These are phyloP conservation scores for silkworm (Bombyx mori) DNA, from an alignment of 1,140 invertebrate species.

Conservation along the genomic window ASM3026992v2 NC_085123.1:9589001-9589500, in stretches of 20 bases:
- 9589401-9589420: background rate
- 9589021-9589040: background rate
- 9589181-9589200: slow-evolving; percentile 24
- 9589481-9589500: background rate
- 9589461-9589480: background rate
- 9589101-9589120: slow-evolving; percentile 29
- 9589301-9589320: slow-evolving; percentile 1
- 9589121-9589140: slow-evolving; percentile 23
- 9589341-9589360: no score
- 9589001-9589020: slow-evolving; percentile 7
- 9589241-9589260: slow-evolving; percentile 25
- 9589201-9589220: slow-evolving; percentile 28
- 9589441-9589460: background rate
- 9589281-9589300: slow-evolving; percentile 27
- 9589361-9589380: no score
- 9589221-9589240: slow-evolving; percentile 42
- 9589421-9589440: background rate
- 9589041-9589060: slow-evolving; percentile 16
- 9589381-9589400: no score
- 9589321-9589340: background rate
- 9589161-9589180: slow-evolving; percentile 28
- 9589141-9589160: slow-evolving; percentile 36
- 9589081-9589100: slow-evolving; percentile 37
- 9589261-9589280: slow-evolving; percentile 25
- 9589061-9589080: slow-evolving; percentile 22